Evolutionary conservation across 2,888 invertebrate genomes (phyloP), one percentile per base, ranked within the genome.

Genomic region (Drosophila anomalata): DNA sequence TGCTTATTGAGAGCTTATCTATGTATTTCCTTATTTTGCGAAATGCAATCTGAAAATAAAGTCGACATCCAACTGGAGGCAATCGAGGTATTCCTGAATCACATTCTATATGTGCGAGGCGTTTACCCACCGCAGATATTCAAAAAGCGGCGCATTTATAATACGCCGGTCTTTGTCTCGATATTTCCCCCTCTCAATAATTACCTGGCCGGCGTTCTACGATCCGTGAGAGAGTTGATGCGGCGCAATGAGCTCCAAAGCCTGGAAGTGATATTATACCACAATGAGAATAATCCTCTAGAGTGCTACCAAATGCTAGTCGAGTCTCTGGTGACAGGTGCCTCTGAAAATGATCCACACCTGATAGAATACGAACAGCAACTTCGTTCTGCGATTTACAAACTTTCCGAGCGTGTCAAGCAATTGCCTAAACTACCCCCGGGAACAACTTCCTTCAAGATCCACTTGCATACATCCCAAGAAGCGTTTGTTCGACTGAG

Each of bases 91-190:
- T 83, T 90, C 7, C 59, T 91, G 2, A 89, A 91, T 69, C 89
- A 90, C 42, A 87, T 91, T 31, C 71, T 92, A 0, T 91, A 90
- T 53, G 47, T 88, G 0, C 90, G 92, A 0, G 82, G 87, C 8
- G 62, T 91, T 2, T 92, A 92, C 75, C 92, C 92, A 0, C 12
- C 65, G 2, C 85, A 90, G 73, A 90, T 91, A 52, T 92, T 92
- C 24, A 88, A 89, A 33, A 90, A 89, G 70, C 81, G 89, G 3
- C 88, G 90, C 39, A 70, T 89, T 1, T 92, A 90, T 67, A 91
- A 91, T 46, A 84, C 90, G 1, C 89, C 90, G 0, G 85, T 91
- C 0, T 90, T 72, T 60, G 79, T 89, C 7, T 90, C 89, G 2
- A 88, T 89, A 2, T 92, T 87, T 62, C 91, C 92, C 20, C 84